Evolutionary conservation across 2,888 invertebrate genomes (phyloP), one percentile per base, ranked within the genome.

Genomic region (Eristalinus aeneus): DNA sequence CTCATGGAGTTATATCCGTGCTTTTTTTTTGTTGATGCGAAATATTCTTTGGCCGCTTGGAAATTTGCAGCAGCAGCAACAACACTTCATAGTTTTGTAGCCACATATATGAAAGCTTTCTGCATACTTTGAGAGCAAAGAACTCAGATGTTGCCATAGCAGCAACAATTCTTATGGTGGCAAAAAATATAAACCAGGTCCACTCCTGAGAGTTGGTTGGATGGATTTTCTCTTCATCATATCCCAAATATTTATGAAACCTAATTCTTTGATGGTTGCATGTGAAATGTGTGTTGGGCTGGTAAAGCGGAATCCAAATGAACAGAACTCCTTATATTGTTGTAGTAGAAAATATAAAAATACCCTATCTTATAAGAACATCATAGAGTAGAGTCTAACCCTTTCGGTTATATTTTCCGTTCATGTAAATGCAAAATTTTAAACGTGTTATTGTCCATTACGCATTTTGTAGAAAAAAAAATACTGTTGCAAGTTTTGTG

Each of bases 241-340:
- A 39, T 77, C 23, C 77, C 82, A 86, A 82, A 82, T 86, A 82
- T 86, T 86, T 86, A 74, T 82, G 69, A 53, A 86, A 82, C 82
- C 82, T 86, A 82, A 82, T 86, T 82, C 82, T 60, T 56, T 69
- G 64, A 73, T 63, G 80, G 54, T 73, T 81, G 31, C 69, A 46
- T 74, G 53, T 53, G 23, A 31, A 20, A 31, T 60, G 31, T 46
- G 65, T 32, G 31, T 46, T 56, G 12, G 31, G 22, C 39, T 10
- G n/a, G 32, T 46, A 39, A 34, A 68, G 27, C 63, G 11, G 34
- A 16, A 16, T 46, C 16, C 16, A 46, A 46, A 46, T 8, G 16
- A n/a, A 5, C 46, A 46, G n/a, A n/a, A n/a, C n/a, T 16, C 1
- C 46, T 16, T 46, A 16, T 46, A 9, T n/a, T n/a, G n/a, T n/a